phyloP scores from a whole-genome alignment of 1,140 invertebrate genomes.

The Parasteatoda tepidariorum region DNA sequence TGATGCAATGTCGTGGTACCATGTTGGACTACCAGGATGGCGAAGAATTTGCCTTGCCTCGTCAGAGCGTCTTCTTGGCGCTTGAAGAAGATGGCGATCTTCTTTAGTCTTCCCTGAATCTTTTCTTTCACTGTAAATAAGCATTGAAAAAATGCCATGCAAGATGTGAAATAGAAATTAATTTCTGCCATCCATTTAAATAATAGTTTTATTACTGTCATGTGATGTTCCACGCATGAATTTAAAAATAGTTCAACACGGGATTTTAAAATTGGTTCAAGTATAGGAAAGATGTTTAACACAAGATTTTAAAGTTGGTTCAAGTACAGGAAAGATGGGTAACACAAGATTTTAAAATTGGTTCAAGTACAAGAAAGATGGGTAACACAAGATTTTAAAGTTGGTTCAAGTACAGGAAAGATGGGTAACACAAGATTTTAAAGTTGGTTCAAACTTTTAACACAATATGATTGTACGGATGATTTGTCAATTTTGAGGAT shows the following conservation, averaged over 20 bases:
- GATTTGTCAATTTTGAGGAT: too few relatives aligned
- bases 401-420: too few relatives aligned
- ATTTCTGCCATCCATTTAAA: background rate
- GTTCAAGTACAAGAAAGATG: too few relatives aligned
- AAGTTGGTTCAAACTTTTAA: too few relatives aligned
- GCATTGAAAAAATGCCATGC: background rate
- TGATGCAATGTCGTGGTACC: constrained; percentile 18
- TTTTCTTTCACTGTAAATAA: constrained; percentile 39
- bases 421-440: too few relatives aligned
- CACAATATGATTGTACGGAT: too few relatives aligned
- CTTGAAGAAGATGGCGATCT: background rate
- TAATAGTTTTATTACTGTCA: background rate
- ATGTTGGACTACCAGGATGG: background rate
- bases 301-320: too few relatives aligned
- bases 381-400: too few relatives aligned
- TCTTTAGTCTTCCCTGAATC: constrained; percentile 17
- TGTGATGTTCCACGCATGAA: background rate
- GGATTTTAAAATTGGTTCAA: background rate
- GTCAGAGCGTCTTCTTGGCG: background rate
- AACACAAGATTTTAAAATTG: too few relatives aligned
- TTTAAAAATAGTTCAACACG: background rate
- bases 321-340: too few relatives aligned
- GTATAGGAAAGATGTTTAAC: too few relatives aligned
- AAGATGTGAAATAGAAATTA: background rate
- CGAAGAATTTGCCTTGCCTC: background rate